Evolutionary conservation across 2,113 vertebrate genomes (phyloP).

Genomic region (Trogon melanurus): DNA sequence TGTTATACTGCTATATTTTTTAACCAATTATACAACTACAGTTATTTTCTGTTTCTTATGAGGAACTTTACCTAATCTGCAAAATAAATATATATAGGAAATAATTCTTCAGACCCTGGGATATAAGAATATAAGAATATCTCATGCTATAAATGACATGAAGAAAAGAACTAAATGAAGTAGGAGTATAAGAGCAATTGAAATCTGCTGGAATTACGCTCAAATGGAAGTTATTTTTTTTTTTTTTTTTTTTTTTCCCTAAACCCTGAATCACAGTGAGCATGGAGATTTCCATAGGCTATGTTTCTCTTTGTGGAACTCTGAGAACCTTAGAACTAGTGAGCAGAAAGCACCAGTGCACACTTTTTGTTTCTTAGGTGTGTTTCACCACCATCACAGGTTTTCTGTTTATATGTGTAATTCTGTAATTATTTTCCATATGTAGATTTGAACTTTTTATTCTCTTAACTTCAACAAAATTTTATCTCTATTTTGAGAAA

Average conservation of each 20-base stretch:
- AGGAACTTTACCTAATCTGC: background rate
- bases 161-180: background rate
- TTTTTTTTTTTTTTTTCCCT: background rate
- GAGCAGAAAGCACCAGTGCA: background rate
- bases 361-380: background rate
- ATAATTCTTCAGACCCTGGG: background rate
- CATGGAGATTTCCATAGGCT: background rate
- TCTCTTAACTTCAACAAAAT: background rate
- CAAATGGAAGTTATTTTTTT: background rate
- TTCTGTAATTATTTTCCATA: background rate
- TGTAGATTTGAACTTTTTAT: background rate
- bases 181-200: background rate
- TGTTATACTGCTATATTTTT: background rate
- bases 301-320: background rate
- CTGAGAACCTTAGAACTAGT: background rate
- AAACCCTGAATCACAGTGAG: fast-evolving
- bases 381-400: background rate
- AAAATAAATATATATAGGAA: background rate
- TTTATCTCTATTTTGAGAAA: background rate
- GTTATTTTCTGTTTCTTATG: background rate
- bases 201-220: background rate
- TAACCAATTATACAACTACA: background rate
- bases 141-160: background rate
- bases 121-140: background rate
- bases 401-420: background rate